A percentile compares a stretch with the other conserved stretches of the same genome.
These are phyloP conservation scores for Guaruba guarouba DNA, from an alignment of 2,113 vertebrate genomes.

Conservation along the genomic window DNA sequence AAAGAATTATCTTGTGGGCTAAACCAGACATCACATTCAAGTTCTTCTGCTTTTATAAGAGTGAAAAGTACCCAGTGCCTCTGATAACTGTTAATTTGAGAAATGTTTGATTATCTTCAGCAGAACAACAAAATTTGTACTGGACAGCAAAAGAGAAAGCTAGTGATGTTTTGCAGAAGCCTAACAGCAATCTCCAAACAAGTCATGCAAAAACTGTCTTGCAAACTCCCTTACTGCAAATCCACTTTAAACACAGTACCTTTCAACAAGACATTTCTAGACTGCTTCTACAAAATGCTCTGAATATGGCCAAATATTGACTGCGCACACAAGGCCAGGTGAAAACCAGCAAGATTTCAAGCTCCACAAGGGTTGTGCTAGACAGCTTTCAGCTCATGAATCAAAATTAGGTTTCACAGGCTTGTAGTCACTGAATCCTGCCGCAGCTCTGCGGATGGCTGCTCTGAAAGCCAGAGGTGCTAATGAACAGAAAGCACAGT, in stretches of 20 bases:
- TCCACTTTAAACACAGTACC: background rate
- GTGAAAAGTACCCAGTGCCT: background rate
- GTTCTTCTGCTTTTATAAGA: background rate
- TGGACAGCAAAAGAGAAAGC: background rate
- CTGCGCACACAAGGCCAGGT: background rate
- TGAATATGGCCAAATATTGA: background rate
- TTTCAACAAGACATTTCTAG: background rate
- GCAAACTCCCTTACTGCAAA: background rate
- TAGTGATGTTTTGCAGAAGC: background rate
- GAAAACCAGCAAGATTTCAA: background rate
- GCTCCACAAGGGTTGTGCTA: background rate
- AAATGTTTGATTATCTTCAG: background rate
- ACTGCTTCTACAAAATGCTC: background rate
- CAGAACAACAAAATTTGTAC: background rate
- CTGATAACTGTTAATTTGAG: background rate
- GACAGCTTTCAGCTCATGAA: slow-evolving; percentile 46
- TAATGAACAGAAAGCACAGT: slow-evolving; percentile 55
- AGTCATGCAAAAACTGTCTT: background rate
- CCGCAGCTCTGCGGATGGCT: slow-evolving; percentile 56
- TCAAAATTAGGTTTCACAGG: slow-evolving; percentile 59
- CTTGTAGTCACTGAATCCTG: background rate
- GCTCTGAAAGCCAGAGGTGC: slow-evolving; percentile 5
- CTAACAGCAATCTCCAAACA: background rate
- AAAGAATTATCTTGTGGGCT: background rate
- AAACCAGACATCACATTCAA: background rate